Base-by-base conservation (phyloP, 2,113 vertebrate genomes). In the Sorex araneus region DNA sequence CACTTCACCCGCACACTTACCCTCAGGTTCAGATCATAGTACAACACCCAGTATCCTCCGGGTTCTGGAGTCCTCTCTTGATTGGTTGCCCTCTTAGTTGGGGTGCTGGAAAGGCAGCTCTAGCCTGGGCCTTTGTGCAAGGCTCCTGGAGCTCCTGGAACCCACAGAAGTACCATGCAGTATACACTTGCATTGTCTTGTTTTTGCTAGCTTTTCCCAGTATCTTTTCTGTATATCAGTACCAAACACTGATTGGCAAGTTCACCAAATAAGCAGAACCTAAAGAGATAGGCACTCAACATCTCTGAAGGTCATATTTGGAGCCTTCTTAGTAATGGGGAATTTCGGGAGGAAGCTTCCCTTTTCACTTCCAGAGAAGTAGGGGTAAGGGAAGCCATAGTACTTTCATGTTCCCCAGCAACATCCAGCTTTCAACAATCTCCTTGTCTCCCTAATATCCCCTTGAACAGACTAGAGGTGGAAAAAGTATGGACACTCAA, bases 311-410 rank as follows among this genome's bases (percentile, higher is more conserved):
- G n/a, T 67, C 30, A 27, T 45, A 36, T 30, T 23, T 47, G 60
- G 50, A 40, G 9, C 13, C 19, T 18, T 11, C 57, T 81, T 47
- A 8, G 36, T 25, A 60, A n/a, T 0, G 0, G 5, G 0, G 9
- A 30, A 27, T 45, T 86, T 81, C 47, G 45, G 15, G 60, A 86
- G 84, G 11, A 36, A 30, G 25, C 21, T 85, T 81, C 25, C 70
- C 47, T 50, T 66, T 75, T 47, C 80, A 34, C 6, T 90, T 27
- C 81, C 32, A 54, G 3, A 10, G 12, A 4, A 21, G 40, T 7
- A 74, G 57, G 80, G 4, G 30, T 57, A 28, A 18, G 45, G 66
- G 74, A 90, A 67, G 16, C 54, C 66, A 67, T 4, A 12, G 12
- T 66, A 32, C 25, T 36, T 30, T 40, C 40, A 40, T 40, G 4